Conservation (phyloP, 1,140 invertebrate genomes). For the Metaphire vulgaris region DNA sequence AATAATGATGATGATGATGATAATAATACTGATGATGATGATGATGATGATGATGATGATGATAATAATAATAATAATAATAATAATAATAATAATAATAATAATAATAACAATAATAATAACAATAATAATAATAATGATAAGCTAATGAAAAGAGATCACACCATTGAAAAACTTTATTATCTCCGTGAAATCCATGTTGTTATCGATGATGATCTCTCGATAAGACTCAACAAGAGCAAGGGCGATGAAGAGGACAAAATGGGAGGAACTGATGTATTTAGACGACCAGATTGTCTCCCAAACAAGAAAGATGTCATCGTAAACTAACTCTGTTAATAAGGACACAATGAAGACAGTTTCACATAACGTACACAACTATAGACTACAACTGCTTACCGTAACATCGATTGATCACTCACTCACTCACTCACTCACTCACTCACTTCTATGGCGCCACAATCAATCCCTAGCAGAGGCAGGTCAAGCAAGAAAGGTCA, state of each 20-base stretch:
- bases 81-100: neutral
- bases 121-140: neutral
- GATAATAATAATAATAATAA: neutral
- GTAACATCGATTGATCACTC: too few relatives aligned
- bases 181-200: conserved; percentile 95
- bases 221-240: conserved; percentile 84
- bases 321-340: conserved; percentile 78
- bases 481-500: too few relatives aligned
- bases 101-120: neutral
- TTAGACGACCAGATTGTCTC: conserved; percentile 92
- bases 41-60: conserved; percentile 3
- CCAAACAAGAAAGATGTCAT: conserved; percentile 85
- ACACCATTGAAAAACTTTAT: conserved; percentile 95
- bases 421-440: too few relatives aligned
- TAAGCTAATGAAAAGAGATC: neutral
- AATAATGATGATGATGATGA: neutral
- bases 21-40: conserved; percentile 1
- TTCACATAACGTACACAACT: too few relatives aligned
- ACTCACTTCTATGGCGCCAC: too few relatives aligned
- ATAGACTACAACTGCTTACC: too few relatives aligned
- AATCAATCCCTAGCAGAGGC: too few relatives aligned
- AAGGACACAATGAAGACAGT: too few relatives aligned
- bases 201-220: conserved; percentile 86
- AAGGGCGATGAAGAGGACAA: conserved; percentile 85
- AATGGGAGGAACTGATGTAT: conserved; percentile 74